Evolutionary conservation across 2,113 vertebrate genomes (phyloP).

Genomic region (Zingel zingel): DNA sequence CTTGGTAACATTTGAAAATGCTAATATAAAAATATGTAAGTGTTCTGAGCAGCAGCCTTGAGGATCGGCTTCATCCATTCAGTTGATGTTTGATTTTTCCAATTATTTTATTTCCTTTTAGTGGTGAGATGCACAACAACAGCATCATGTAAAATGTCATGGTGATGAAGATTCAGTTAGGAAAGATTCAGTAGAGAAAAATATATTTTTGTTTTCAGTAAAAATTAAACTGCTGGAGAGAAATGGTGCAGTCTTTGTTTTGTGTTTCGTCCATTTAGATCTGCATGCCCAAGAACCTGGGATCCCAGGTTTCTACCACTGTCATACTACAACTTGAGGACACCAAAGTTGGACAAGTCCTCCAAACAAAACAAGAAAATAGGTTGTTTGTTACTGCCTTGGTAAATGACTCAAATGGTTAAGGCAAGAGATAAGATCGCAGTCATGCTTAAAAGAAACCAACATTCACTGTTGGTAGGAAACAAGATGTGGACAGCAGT

Average conservation of each 20-base stretch:
- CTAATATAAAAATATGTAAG: constrained; percentile 18
- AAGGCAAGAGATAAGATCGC: too few relatives aligned
- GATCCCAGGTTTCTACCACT: neutral
- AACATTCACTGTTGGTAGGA: too few relatives aligned
- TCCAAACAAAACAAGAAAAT: neutral
- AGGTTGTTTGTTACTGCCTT: neutral
- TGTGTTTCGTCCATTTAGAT: neutral
- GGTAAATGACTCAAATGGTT: neutral
- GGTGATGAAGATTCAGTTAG: constrained; percentile 5
- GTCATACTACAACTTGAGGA: neutral
- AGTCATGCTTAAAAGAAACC: too few relatives aligned
- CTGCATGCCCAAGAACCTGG: neutral
- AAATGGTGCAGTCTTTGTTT: neutral
- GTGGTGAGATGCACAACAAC: neutral
- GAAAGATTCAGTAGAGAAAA: neutral
- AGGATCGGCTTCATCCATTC: constrained; percentile 7
- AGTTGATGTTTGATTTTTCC: constrained; percentile 20
- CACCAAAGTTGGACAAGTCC: neutral
- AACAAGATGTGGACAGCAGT: too few relatives aligned
- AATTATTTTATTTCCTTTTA: constrained; percentile 13
- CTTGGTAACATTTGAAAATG: constrained; percentile 42
- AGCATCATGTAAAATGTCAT: constrained; percentile 1
- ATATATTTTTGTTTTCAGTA: neutral
- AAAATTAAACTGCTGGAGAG: neutral
- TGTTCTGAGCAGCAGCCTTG: constrained; percentile 25